Evolutionary conservation across 1,140 invertebrate genomes (phyloP), one percentile per base, ranked within the genome.

Genomic region (Dendrolimus punctatus): DNA sequence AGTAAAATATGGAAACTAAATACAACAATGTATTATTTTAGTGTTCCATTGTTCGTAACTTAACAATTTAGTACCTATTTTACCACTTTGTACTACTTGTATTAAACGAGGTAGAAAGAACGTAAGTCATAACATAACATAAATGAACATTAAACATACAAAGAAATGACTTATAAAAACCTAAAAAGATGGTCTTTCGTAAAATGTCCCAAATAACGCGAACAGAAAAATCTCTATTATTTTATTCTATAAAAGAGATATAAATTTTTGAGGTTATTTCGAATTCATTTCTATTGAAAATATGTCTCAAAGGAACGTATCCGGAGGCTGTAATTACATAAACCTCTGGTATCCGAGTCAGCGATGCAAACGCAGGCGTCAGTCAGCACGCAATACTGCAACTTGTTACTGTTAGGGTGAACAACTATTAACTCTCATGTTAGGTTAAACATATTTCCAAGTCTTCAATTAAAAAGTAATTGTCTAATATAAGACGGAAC

Each of bases 311-410:
- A 39, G 7, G 40, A 5, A 46, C 8, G 4, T 9, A 39, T 42
- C 46, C 46, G 40, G 6, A 39, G 47, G 47, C 50, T 49, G 9
- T 37, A 38, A 57, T 57, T 57, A 57, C 52, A 46, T 57, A 51
- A 52, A 52, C 45, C 55, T 42, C 49, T 52, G 46, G 45, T 41
- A 48, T 49, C 46, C 47, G 47, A 8, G 41, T 46, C 40, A 37
- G 9, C 36, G 44, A 39, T 10, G 39, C 9, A 9, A 40, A 41
- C 39, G 39, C 53, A 53, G 46, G 47, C n/a, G 40, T 23, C 50
- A 40, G 41, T 57, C 39, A 53, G 40, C 56, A 57, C 51, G 51
- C 50, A 53, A 51, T 48, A 53, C 40, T 46, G 42, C 47, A 49
- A 45, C 46, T 51, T 2, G 23, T 23, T 23, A 23, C 23, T 23